These are phyloP conservation scores for Myotis findleyi DNA, from an alignment of 2,797 vertebrate genomes.

Conservation along the genomic window DNA sequence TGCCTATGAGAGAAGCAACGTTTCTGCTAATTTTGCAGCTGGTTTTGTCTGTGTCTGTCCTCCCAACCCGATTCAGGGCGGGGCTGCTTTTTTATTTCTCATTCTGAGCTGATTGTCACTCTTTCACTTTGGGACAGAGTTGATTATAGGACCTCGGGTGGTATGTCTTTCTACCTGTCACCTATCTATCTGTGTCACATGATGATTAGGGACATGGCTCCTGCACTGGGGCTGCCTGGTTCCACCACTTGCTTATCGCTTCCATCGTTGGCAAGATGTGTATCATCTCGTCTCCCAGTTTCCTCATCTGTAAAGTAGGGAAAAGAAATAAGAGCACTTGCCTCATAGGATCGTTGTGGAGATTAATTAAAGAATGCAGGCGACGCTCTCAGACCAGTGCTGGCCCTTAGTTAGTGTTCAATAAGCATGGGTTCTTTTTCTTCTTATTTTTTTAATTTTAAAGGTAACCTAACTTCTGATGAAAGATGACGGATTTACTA, in stretches of 20 bases:
- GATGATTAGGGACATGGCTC: neutral
- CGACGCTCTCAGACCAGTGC: neutral
- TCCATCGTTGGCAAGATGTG: neutral
- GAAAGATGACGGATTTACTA: neutral
- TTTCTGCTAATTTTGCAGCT: neutral
- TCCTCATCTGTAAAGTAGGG: neutral
- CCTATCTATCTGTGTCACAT: neutral
- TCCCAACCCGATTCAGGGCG: neutral
- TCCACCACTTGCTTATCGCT: neutral
- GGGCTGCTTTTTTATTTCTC: neutral
- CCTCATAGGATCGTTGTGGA: neutral
- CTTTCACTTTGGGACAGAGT: neutral
- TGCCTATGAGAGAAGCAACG: neutral
- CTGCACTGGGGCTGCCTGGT: neutral
- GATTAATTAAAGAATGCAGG: neutral
- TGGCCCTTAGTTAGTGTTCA: neutral
- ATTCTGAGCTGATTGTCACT: neutral
- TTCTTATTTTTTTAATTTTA: neutral
- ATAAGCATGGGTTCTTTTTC: neutral
- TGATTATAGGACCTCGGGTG: neutral
- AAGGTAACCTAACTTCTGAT: constrained; percentile 11
- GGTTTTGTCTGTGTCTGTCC: neutral
- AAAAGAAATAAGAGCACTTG: neutral
- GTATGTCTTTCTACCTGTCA: neutral
- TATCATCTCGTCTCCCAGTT: neutral